Evolutionary conservation across 2,113 vertebrate genomes (phyloP).

Genomic region (Pituophis catenifer): DNA sequence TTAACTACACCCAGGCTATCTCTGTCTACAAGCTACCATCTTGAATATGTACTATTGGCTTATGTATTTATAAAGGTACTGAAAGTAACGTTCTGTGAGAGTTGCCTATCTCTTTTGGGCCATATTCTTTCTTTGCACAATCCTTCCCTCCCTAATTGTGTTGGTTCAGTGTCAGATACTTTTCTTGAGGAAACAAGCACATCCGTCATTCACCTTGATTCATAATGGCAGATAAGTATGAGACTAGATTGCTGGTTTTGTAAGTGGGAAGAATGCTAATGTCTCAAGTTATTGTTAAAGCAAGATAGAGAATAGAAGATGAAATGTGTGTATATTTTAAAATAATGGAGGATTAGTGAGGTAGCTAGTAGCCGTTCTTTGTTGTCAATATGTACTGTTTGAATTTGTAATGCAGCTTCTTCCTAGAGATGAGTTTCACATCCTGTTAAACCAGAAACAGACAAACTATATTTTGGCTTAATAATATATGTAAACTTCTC

Average conservation of each 20-base stretch:
- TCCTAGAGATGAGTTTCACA: not conserved
- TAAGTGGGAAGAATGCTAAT: not conserved
- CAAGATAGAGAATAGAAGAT: constrained; percentile 18
- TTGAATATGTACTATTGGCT: not conserved
- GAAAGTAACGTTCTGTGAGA: not conserved
- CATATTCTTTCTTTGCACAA: not conserved
- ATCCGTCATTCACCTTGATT: not conserved
- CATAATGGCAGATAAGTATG: not conserved
- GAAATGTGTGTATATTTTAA: not conserved
- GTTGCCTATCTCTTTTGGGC: not conserved
- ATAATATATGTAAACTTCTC: not conserved
- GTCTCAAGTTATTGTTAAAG: not conserved
- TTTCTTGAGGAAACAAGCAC: not conserved
- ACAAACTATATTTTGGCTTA: not conserved
- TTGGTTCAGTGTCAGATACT: not conserved
- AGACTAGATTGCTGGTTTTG: constrained; percentile 5
- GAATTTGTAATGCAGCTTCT: not conserved
- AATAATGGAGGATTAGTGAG: not conserved
- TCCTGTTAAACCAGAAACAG: not conserved
- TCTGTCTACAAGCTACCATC: not conserved
- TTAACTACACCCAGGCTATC: not conserved
- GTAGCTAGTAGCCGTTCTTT: not conserved
- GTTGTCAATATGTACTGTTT: not conserved
- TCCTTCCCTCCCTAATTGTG: not conserved
- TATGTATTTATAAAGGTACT: not conserved